These are phyloP conservation scores for Polyergus mexicanus DNA, from an alignment of 1,140 invertebrate genomes.

Conservation along the genomic window DNA sequence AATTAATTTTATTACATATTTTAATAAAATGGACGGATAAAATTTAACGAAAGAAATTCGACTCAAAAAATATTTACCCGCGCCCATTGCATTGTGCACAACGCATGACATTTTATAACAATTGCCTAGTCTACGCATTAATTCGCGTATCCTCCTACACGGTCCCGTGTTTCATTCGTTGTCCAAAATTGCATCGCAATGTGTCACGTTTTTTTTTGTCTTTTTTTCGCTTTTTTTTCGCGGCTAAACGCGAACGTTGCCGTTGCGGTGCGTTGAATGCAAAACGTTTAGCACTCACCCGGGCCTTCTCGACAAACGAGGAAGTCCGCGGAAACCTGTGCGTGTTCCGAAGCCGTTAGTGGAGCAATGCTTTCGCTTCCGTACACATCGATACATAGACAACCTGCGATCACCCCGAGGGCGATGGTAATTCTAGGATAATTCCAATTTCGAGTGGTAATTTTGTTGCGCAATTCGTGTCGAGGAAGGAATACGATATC, in stretches of 20 bases:
- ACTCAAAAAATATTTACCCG: neutral
- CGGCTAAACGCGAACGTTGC: constrained; percentile 29
- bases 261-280: constrained; percentile 38
- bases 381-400: constrained; percentile 74
- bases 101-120: constrained; percentile 10
- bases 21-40: neutral
- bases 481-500: constrained; percentile 80
- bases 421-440: constrained; percentile 80
- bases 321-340: constrained; percentile 59
- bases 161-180: neutral
- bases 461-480: constrained; percentile 82
- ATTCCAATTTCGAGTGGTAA: constrained; percentile 82
- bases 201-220: constrained; percentile 22
- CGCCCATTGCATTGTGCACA: neutral
- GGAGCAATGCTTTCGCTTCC: constrained; percentile 64
- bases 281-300: constrained; percentile 56
- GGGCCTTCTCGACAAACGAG: constrained; percentile 33
- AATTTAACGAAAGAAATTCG: constrained; percentile 1
- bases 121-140: constrained; percentile 14
- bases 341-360: constrained; percentile 77
- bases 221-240: constrained; percentile 8
- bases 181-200: constrained; percentile 32
- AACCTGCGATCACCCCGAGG: constrained; percentile 58
- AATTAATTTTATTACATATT: neutral
- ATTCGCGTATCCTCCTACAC: neutral